Conservation (phyloP, 2,797 vertebrate species). For the Melanotaenia boesemani region DNA sequence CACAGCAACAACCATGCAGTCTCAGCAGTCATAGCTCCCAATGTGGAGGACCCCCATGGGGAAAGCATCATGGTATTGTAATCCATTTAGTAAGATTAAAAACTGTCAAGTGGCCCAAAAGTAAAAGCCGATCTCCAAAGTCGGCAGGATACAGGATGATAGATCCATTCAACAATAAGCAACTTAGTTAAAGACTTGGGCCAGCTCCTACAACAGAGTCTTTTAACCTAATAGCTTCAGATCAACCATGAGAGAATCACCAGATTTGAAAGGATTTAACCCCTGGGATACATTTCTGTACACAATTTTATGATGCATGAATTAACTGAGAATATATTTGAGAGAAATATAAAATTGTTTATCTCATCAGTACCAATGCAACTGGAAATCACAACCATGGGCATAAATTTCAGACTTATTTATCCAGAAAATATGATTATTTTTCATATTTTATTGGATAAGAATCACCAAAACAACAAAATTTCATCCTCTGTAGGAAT, state of each 20-base stretch:
- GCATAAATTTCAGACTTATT: not conserved
- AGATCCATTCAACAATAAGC: not conserved
- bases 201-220: not conserved
- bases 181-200: too few species aligned
- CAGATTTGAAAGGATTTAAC: conserved; percentile 3
- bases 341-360: not conserved
- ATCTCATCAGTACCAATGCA: not conserved
- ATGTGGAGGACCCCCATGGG: too few species aligned
- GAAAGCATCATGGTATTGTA: not conserved
- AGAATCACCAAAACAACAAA: not conserved
- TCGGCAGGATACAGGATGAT: too few species aligned
- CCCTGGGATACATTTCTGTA: not conserved
- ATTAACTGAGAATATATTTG: not conserved
- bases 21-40: too few species aligned
- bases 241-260: not conserved
- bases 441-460: not conserved
- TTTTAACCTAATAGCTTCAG: not conserved
- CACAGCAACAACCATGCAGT: too few species aligned
- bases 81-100: too few species aligned
- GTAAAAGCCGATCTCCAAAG: not conserved
- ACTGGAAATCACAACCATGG: not conserved
- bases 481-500: not conserved
- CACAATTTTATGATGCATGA: not conserved
- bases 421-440: not conserved
- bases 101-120: not conserved